Base-by-base conservation (phyloP, 2,888 invertebrate genomes). In the Dioctria linearis region DNA sequence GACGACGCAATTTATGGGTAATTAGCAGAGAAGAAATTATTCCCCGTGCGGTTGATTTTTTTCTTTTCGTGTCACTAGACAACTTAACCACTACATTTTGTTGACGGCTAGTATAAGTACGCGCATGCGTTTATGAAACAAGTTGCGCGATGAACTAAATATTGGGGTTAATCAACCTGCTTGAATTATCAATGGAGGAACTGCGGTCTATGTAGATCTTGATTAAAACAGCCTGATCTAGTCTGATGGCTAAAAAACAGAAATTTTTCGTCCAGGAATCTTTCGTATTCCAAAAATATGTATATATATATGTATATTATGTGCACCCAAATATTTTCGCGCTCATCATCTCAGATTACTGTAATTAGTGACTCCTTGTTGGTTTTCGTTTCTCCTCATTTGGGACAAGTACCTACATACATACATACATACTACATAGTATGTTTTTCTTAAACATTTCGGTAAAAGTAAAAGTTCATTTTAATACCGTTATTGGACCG, bases 401-500 rank as follows among this genome's bases (percentile, higher is more conserved):
- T 37, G 43, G 37, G 66, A 43, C 66, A 25, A 25, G 25, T 25
- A 25, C n/a, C n/a, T n/a, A n/a, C n/a, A n/a, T n/a, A n/a, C n/a
- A n/a, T n/a, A n/a, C n/a, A n/a, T n/a, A n/a, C n/a, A n/a, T n/a
- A n/a, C 66, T 46, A 66, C 25, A 25, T 25, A 25, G 25, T 25
- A 25, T 25, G 66, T 66, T 66, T 13, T 66, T 13, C 66, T 66
- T n/a, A 42, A 66, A 11, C 43, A 66, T 66, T 66, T 66, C 46
- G 66, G 66, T 66, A 66, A 66, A 66, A 66, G 66, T 66, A 66
- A 66, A 66, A 66, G 66, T 66, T 46, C 43, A 42, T 43, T 66
- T 42, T 11, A n/a, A 8, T 66, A 66, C 66, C 66, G 66, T 66
- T 66, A 66, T 43, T 43, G 8, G 37, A n/a, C 13, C 13, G 66